Percentiles rank a stretch among this genome's conserved stretches.
Evolutionary conservation across 2,888 invertebrate genomes (phyloP).

Genomic region (Hermodice carunculata): DNA sequence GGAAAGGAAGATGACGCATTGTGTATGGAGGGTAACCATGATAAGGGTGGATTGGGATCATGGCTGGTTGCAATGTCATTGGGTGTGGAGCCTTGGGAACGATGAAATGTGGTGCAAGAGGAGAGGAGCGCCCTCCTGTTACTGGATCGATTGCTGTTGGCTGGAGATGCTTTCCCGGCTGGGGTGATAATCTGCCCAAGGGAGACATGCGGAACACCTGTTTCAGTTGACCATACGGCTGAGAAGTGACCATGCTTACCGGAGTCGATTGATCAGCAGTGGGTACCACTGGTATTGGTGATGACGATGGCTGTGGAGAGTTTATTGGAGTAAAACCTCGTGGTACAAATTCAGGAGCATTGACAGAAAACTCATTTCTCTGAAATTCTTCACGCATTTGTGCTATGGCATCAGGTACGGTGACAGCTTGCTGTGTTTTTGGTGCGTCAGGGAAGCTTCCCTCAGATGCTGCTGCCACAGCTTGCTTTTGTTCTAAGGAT

Average conservation of each 20-base stretch:
- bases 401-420: too few species aligned
- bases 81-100: conserved; percentile 14
- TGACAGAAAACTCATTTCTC: conserved; percentile 25
- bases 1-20: background rate
- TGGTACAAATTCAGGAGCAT: conserved; percentile 44
- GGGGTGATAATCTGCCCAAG: conserved; percentile 6
- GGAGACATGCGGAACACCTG: background rate
- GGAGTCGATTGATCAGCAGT: background rate
- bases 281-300: background rate
- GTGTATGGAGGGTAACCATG: background rate
- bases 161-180: background rate
- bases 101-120: conserved; percentile 11
- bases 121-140: conserved; percentile 3
- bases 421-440: too few species aligned
- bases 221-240: background rate
- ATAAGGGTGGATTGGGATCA: background rate
- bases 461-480: too few species aligned
- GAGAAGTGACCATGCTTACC: background rate
- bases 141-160: background rate
- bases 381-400: too few species aligned
- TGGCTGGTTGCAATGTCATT: background rate
- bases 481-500: too few species aligned
- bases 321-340: conserved; percentile 10
- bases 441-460: too few species aligned
- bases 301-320: background rate